These are phyloP conservation scores for Muscidifurax raptorellus DNA, from an alignment of 1,140 invertebrate species.

Conservation along the genomic window DNA sequence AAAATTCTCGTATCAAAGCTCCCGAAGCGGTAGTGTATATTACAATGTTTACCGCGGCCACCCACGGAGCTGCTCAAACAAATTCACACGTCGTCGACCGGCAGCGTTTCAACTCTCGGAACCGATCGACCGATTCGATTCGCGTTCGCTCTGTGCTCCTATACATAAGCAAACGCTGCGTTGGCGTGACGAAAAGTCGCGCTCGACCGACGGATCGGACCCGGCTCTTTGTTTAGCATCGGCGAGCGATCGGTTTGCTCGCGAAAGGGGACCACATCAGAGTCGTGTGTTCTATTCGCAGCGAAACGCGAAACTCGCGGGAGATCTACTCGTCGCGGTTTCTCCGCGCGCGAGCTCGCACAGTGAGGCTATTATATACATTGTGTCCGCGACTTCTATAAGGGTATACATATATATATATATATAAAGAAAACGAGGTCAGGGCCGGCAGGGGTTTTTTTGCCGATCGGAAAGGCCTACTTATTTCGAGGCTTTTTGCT, in stretches of 20 bases:
- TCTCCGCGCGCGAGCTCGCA: background rate
- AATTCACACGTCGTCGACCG: too few relatives aligned
- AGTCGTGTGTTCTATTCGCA: background rate
- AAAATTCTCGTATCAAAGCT: too few relatives aligned
- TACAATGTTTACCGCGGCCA: too few relatives aligned
- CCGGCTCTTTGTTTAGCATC: background rate
- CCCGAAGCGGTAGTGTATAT: too few relatives aligned
- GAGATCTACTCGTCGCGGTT: background rate
- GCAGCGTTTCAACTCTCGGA: background rate
- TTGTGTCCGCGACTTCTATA: constrained; percentile 1
- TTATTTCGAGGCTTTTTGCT: background rate
- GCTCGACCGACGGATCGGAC: too few relatives aligned
- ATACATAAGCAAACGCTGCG: background rate
- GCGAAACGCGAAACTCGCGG: constrained; percentile 23
- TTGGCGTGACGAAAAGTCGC: constrained; percentile 33
- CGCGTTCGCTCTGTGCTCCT: background rate
- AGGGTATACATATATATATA: background rate
- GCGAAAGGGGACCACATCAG: background rate
- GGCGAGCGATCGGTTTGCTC: background rate
- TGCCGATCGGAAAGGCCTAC: background rate
- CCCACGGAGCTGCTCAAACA: too few relatives aligned
- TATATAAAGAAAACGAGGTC: constrained; percentile 15
- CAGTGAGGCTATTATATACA: background rate
- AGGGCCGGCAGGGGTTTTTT: constrained; percentile 5
- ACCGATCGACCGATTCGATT: background rate